Evolutionary conservation across 2,888 invertebrate species (phyloP), one percentile per base, ranked within the genome.

Genomic region (Ectropis crepuscularia): DNA sequence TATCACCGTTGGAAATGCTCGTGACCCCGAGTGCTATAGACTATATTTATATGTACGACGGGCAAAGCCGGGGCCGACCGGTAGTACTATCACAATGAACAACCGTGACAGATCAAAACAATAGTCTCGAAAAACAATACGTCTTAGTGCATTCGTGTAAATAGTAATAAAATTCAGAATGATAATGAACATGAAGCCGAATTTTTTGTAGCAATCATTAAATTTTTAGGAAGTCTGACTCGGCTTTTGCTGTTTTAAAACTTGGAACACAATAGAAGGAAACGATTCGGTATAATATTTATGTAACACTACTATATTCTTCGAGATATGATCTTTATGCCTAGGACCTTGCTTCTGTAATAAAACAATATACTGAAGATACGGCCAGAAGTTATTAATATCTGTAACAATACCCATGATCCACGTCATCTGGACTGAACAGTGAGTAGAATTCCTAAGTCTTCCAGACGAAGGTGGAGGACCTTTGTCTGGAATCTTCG

Each of bases 191-290:
- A 12, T 51, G 28, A 39, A 53, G 41, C 11, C 0, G 7, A n/a
- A 39, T 53, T 51, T 54, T 45, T 54, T 54, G 54, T 46, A 38
- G 11, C 16, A 16, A 49, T 38, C n/a, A 36, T 41, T 37, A 53
- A 45, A 6, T 47, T 47, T 61, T 36, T 38, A 57, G 62, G 62
- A 63, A 63, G 62, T 43, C 48, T 38, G 53, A 38, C 36, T 37
- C 16, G 16, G 16, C 16, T 28, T 28, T 53, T 38, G 38, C 42
- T 48, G 43, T 53, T 63, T 42, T 41, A 57, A 53, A 48, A 53
- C 41, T 39, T 57, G 39, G 11, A 53, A 53, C 39, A 63, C 62
- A 63, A 63, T 63, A 57, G 57, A 42, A 63, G 62, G 62, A 63
- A 63, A 53, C 53, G 45, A 53, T 57, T 63, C 57, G 9, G 57